phyloP scores from a whole-genome alignment of 2,113 vertebrate genomes.

The Dunckerocampus dactyliophorus region DNA sequence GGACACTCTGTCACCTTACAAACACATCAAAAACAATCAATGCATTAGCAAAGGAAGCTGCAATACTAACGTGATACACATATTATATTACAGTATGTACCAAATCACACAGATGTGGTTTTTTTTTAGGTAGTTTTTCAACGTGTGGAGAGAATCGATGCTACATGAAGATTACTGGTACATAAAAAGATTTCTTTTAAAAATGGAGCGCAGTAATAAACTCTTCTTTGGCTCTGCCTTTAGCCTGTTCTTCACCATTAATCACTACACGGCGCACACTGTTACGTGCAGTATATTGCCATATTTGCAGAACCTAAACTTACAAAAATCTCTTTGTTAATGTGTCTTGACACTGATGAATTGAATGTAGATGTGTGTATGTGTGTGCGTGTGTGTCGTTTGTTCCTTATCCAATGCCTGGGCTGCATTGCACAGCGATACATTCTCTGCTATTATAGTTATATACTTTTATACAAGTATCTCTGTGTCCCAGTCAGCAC shows the following conservation, averaged over 20 bases:
- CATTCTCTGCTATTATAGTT: neutral
- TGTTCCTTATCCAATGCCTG: neutral
- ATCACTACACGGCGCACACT: slow-evolving; percentile 37
- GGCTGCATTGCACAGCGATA: neutral
- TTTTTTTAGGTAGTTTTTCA: neutral
- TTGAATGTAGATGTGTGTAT: slow-evolving; percentile 28
- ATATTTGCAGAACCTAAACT: slow-evolving; percentile 28
- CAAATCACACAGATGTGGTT: too few relatives aligned
- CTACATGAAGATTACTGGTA: neutral
- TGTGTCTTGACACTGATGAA: slow-evolving; percentile 37
- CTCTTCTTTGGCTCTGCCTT: neutral
- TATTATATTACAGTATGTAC: too few relatives aligned
- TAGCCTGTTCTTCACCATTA: neutral
- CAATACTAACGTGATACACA: too few relatives aligned
- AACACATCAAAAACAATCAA: too few relatives aligned
- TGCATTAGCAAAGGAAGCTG: too few relatives aligned
- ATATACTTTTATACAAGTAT: neutral
- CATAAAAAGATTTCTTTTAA: neutral
- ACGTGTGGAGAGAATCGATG: neutral
- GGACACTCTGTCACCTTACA: too few relatives aligned
- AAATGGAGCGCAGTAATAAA: neutral
- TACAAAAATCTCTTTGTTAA: slow-evolving; percentile 25
- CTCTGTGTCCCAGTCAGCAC: neutral
- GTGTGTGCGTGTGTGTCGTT: slow-evolving; percentile 4
- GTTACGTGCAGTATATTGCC: slow-evolving; percentile 18